Conservation (phyloP, 2,113 vertebrate genomes). For the Lagopus muta region DNA sequence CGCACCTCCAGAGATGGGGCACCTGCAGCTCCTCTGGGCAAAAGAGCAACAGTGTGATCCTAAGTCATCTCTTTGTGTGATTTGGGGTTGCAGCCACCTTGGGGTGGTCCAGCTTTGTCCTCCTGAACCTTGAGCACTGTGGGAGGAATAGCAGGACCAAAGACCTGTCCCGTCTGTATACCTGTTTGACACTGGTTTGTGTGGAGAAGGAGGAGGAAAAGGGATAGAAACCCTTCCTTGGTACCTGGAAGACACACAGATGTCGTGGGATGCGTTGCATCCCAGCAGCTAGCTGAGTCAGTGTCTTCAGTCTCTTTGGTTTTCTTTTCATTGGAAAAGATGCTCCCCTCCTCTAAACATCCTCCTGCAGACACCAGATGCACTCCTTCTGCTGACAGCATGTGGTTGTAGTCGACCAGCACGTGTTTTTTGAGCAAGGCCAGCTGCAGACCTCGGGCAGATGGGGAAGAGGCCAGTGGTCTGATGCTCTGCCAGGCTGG, state of each 20-base stretch:
- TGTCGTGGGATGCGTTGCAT: background rate
- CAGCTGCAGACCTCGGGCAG: background rate
- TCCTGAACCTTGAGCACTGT: background rate
- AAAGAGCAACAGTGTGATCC: background rate
- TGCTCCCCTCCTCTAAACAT: background rate
- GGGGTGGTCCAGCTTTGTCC: background rate
- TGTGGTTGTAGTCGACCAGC: background rate
- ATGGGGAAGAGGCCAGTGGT: background rate
- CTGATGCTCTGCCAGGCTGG: background rate
- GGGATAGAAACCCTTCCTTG: background rate
- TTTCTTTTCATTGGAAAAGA: background rate
- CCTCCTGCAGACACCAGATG: background rate
- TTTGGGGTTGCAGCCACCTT: background rate
- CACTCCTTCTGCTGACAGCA: background rate
- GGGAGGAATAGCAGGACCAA: background rate
- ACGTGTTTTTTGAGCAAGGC: background rate
- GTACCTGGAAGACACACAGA: background rate
- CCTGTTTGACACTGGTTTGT: background rate
- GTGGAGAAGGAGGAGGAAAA: background rate
- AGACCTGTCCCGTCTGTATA: background rate
- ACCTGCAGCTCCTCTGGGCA: background rate
- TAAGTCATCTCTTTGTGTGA: background rate
- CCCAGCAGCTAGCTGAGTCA: background rate
- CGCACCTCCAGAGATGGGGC: background rate
- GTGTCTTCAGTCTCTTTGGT: background rate